Percentiles rank a stretch among this genome's conserved stretches.
These are phyloP conservation scores for Brachypalpus laphriformis DNA, from an alignment of 2,888 invertebrate species.

Conservation along the genomic window DNA sequence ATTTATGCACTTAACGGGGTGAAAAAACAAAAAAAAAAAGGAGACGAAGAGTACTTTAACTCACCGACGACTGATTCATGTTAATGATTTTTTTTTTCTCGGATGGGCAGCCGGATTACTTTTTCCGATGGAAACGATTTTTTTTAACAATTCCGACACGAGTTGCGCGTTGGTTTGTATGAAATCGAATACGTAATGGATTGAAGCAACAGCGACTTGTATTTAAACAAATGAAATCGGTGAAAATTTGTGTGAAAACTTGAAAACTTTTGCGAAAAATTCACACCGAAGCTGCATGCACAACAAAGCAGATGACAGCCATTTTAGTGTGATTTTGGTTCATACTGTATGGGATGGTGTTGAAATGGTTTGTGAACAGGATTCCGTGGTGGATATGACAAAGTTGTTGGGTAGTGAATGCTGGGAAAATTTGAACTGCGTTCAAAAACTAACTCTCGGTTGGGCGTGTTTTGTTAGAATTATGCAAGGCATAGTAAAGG, in stretches of 20 bases:
- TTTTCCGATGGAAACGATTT: slow-evolving; percentile 4
- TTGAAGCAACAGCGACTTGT: slow-evolving; percentile 10
- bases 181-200: slow-evolving; percentile 6
- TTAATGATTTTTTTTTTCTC: slow-evolving; percentile 66
- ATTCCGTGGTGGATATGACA: neutral
- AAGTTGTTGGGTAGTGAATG: neutral
- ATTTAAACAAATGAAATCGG: slow-evolving; percentile 29
- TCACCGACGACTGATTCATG: slow-evolving; percentile 71
- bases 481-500: no score
- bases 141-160: neutral
- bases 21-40: slow-evolving; percentile 5
- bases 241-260: slow-evolving; percentile 57
- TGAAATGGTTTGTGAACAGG: slow-evolving; percentile 7
- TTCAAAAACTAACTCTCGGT: no score
- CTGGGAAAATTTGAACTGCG: slow-evolving; percentile 86
- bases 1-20: slow-evolving; percentile 36
- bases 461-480: no score
- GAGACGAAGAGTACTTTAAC: no score
- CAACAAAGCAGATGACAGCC: slow-evolving; percentile 74
- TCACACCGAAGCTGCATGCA: slow-evolving; percentile 71
- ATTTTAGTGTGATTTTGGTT: slow-evolving; percentile 51
- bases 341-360: slow-evolving; percentile 31
- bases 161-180: neutral
- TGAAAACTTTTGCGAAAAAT: slow-evolving; percentile 68
- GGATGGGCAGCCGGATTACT: slow-evolving; percentile 25